Percentiles rank a stretch among this genome's conserved stretches.
Conservation (phyloP, 2,797 vertebrate genomes). For the Craterocephalus amniculus region DNA sequence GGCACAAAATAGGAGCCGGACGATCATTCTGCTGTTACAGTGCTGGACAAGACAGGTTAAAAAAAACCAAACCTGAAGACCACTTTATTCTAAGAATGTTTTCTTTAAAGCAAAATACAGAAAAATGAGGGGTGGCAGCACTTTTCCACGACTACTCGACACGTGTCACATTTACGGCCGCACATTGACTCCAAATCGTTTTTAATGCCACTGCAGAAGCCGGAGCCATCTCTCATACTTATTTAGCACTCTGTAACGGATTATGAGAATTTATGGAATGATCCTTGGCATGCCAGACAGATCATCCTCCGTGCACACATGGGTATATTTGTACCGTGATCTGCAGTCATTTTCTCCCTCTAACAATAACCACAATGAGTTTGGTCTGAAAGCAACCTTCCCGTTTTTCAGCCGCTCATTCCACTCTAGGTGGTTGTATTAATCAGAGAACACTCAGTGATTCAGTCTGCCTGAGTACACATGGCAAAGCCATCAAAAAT, state of each 20-base stretch:
- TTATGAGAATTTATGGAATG: constrained; percentile 60
- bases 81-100: too few relatives aligned
- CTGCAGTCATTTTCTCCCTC: constrained; percentile 16
- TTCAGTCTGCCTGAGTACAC: neutral
- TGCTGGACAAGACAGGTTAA: too few relatives aligned
- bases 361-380: constrained; percentile 10
- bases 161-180: too few relatives aligned
- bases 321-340: constrained; percentile 36
- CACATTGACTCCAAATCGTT: too few relatives aligned
- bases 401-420: constrained; percentile 10
- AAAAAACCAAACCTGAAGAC: too few relatives aligned
- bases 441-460: constrained; percentile 7
- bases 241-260: constrained; percentile 55
- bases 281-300: constrained; percentile 52
- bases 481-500: constrained; percentile 10
- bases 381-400: constrained; percentile 15
- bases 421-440: constrained; percentile 10
- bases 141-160: too few relatives aligned
- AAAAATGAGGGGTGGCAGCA: too few relatives aligned
- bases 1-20: too few relatives aligned
- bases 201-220: too few relatives aligned
- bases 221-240: constrained; percentile 39
- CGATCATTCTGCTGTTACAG: too few relatives aligned
- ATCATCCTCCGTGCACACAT: constrained; percentile 41
- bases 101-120: too few relatives aligned